Conservation (phyloP, 1,140 invertebrate genomes). For the Aphelenchoides besseyi region DNA sequence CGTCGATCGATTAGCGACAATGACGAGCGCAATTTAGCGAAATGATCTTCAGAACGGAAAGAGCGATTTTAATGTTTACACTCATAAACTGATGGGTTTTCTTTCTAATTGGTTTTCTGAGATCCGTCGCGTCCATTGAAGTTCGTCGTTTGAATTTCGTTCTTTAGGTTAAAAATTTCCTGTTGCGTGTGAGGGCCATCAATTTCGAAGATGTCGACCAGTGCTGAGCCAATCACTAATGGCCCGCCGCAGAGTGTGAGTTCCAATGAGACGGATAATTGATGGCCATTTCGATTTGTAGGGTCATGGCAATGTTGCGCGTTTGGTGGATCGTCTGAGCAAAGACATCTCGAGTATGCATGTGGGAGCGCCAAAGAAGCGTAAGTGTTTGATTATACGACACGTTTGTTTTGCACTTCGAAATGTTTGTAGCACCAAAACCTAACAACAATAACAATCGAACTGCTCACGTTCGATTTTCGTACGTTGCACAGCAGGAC, state of each 20-base stretch:
- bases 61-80: no score
- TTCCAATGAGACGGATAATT: neutral
- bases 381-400: neutral
- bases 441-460: neutral
- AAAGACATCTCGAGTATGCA: slow-evolving; percentile 22
- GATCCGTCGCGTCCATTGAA: neutral
- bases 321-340: slow-evolving; percentile 19
- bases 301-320: slow-evolving; percentile 26
- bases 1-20: no score
- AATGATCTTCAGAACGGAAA: no score
- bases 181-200: neutral
- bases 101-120: no score
- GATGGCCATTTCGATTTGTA: slow-evolving; percentile 9
- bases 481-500: slow-evolving; percentile 84
- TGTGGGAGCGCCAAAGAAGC: slow-evolving; percentile 16
- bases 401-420: neutral
- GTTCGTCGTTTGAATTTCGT: neutral
- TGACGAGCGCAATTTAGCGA: no score
- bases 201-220: neutral
- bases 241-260: neutral
- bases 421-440: neutral
- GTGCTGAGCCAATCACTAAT: neutral
- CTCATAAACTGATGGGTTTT: no score
- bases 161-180: neutral
- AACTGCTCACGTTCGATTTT: slow-evolving; percentile 77